Base-by-base conservation (phyloP, 2,888 invertebrate species). In the Anodontia alba region DNA sequence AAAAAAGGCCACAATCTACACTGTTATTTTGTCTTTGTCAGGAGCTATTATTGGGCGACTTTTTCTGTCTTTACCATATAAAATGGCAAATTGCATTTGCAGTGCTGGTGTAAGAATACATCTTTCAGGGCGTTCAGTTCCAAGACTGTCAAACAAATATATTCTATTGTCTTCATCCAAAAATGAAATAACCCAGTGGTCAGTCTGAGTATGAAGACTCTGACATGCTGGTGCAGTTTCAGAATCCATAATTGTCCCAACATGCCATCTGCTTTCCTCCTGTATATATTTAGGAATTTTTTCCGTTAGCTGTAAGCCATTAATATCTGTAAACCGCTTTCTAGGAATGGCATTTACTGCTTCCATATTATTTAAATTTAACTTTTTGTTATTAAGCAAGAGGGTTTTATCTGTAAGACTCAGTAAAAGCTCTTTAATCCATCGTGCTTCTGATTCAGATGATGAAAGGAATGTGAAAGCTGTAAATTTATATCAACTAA, bases 241-340 rank as follows among this genome's bases (percentile, higher is more conserved):
- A 20, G 66, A 29, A 8, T 79, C 31, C 36, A 79, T 29, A 0
- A 62, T 43, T 8, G 66, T 54, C n/a, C 67, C 51, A 31, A n/a
- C 33, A 8, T 29, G 23, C 78, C 78, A 78, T 42, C 66, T 51
- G 10, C 57, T 70, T 69, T 73, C 36, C 26, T 7, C 15, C 12
- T 73, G 33, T 23, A 54, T 38, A 42, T 75, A 80, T 0, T 33
- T 3, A 12, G 79, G 79, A 0, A 80, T 75, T 17, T 72, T 75
- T 54, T 75, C 80, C 1, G 80, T 70, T 42, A 80, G 20, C 17
- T 80, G 80, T 33, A 80, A 67, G 0, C 80, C 80, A 20, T 51
- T 31, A 0, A 80, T 54, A n/a, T 57, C 3, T 57, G 23, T 7
- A 57, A 57, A 57, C 57, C 72, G 67, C 38, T 75, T 36, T 67